Evolutionary conservation across 2,113 vertebrate genomes (phyloP).

Genomic region (Bothrops jararaca): DNA sequence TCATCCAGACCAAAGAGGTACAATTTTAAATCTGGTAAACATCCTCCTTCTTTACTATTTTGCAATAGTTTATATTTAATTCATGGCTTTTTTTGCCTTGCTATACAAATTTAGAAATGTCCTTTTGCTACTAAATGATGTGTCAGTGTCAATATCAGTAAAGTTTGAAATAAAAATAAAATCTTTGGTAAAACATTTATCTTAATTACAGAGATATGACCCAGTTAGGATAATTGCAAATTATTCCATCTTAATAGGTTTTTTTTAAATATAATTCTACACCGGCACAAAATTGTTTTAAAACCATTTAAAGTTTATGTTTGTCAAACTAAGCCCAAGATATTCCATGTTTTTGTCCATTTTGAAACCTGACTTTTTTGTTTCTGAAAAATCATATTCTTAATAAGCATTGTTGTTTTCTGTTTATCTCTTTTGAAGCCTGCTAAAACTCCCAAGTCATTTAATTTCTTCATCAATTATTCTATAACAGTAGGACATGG

Average conservation of each 20-base stretch:
- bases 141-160: background rate
- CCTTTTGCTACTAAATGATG: background rate
- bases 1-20: background rate
- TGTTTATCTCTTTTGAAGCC: too few relatives aligned
- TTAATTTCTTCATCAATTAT: background rate
- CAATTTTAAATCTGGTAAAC: background rate
- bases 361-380: background rate
- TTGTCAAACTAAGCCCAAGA: background rate
- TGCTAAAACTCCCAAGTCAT: too few relatives aligned
- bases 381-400: background rate
- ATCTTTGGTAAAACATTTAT: background rate
- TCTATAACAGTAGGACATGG: background rate
- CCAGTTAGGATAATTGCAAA: background rate
- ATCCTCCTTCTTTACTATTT: background rate
- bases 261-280: background rate
- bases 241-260: background rate
- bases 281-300: background rate
- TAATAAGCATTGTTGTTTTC: background rate
- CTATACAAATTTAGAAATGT: background rate
- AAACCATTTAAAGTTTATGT: background rate
- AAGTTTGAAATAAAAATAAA: background rate
- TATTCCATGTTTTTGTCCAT: background rate
- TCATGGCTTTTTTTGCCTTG: background rate
- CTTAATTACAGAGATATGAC: background rate
- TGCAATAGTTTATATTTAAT: background rate